Conservation (phyloP, 2,888 invertebrate species). For the Formica aserva region DNA sequence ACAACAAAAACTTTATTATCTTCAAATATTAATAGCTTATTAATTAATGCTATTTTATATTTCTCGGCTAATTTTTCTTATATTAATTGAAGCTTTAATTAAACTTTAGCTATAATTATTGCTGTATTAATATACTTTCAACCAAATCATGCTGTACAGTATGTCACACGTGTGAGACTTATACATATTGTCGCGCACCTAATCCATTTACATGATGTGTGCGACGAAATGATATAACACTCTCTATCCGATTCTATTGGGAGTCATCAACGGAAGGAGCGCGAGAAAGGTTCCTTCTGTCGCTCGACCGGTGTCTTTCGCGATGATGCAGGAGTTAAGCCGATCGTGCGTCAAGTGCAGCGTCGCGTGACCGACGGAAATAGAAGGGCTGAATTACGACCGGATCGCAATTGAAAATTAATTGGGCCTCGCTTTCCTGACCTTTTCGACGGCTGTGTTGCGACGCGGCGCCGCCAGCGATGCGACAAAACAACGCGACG, state of each 20-base stretch:
- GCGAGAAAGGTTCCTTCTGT: conserved; percentile 30
- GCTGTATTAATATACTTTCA: background rate
- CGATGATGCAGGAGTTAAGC: conserved; percentile 55
- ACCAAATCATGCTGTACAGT: background rate
- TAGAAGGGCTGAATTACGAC: conserved; percentile 62
- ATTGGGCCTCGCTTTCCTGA: conserved; percentile 53
- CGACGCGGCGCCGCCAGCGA: conserved; percentile 32
- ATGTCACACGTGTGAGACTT: background rate
- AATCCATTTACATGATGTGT: background rate
- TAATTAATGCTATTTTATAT: background rate
- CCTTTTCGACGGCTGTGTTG: conserved; percentile 48
- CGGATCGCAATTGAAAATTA: conserved; percentile 70
- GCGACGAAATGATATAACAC: background rate
- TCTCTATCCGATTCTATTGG: conserved; percentile 9
- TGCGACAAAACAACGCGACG: conserved; percentile 2
- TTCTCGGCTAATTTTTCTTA: background rate
- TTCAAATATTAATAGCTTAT: background rate
- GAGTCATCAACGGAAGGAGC: background rate
- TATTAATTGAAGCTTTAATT: background rate
- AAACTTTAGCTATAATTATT: background rate
- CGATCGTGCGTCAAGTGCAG: conserved; percentile 70
- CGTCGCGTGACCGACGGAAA: conserved; percentile 70
- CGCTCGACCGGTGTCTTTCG: conserved; percentile 30
- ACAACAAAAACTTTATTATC: background rate
- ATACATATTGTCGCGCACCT: background rate